Evolutionary conservation across 2,797 vertebrate species (phyloP).

Genomic region (Gephyroberyx darwinii): DNA sequence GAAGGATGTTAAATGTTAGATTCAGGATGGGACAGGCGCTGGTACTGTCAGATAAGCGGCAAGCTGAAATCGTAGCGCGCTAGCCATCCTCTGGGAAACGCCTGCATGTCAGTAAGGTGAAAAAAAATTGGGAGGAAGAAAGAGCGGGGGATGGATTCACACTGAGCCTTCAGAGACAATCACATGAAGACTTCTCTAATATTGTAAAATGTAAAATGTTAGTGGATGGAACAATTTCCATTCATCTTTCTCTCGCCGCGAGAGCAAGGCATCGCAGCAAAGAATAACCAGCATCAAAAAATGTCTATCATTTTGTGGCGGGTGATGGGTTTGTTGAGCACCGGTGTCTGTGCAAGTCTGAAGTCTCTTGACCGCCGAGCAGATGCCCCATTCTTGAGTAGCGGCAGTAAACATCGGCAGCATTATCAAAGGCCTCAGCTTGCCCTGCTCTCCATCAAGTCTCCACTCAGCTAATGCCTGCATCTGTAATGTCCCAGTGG

Average conservation of each 20-base stretch:
- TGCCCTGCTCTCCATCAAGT: conserved; percentile 71
- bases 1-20: conserved; percentile 74
- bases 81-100: conserved; percentile 65
- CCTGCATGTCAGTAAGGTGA: conserved; percentile 65
- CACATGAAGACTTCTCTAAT: conserved; percentile 8
- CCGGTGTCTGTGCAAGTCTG: conserved; percentile 38
- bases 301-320: conserved; percentile 17
- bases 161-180: conserved; percentile 13
- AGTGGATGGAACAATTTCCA: too few relatives aligned
- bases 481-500: conserved; percentile 79
- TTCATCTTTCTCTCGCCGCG: conserved; percentile 2
- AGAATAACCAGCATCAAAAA: conserved; percentile 10
- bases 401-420: conserved; percentile 69
- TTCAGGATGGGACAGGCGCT: conserved; percentile 66
- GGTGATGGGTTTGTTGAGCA: conserved; percentile 19
- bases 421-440: conserved; percentile 80
- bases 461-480: conserved; percentile 75
- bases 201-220: neutral
- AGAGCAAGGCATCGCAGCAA: conserved; percentile 21
- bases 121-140: conserved; percentile 9
- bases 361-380: conserved; percentile 57
- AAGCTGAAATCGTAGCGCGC: conserved; percentile 60
- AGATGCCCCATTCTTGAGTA: conserved; percentile 68
- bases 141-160: conserved; percentile 20
- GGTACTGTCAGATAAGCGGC: conserved; percentile 75